Evolutionary conservation across 2,888 invertebrate genomes (phyloP), one percentile per base, ranked within the genome.

Genomic region (Andrena chrysosceles): DNA sequence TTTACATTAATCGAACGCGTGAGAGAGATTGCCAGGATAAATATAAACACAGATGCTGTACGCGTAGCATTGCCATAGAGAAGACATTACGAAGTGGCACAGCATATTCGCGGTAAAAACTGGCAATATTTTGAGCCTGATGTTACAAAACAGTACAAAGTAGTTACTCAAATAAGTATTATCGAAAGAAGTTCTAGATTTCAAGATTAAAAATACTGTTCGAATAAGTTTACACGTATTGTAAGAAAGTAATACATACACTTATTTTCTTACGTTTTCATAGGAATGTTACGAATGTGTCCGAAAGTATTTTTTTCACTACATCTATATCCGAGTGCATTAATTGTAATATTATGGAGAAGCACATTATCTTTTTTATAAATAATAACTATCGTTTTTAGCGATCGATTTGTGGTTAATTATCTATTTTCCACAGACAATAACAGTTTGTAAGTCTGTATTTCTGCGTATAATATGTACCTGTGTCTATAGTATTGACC

Each of bases 1-100:
- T 42, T 86, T 91, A 71, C 93, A 93, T 80, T 93, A 81, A 91
- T 70, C 67, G 35, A 48, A 70, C 72, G 76, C 67, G 69, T 60
- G 13, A 31, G 23, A 48, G 63, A 67, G 16, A 68, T 33, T 76
- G 52, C 54, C 69, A 64, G 20, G 68, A 62, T 60, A 74, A 62
- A 83, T 20, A 64, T 48, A 23, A 52, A 70, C 72, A 74, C 64
- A 49, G 48, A 71, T 29, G 62, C 76, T 64, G 77, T 68, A 77
- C 23, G 20, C 77, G 42, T 56, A 48, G 71, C 75, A 59, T 67
- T 75, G 63, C 31, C 52, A 49, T 49, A 31, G 16, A 33, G 16
- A 29, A 56, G 13, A 56, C 35, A 49, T 63, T 56, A 31, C 10
- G 29, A 10, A 59, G 1, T 52, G 31, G 48, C 16, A 67, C 48